phyloP scores from a whole-genome alignment of 2,888 invertebrate species.

The Onchidella celtica region DNA sequence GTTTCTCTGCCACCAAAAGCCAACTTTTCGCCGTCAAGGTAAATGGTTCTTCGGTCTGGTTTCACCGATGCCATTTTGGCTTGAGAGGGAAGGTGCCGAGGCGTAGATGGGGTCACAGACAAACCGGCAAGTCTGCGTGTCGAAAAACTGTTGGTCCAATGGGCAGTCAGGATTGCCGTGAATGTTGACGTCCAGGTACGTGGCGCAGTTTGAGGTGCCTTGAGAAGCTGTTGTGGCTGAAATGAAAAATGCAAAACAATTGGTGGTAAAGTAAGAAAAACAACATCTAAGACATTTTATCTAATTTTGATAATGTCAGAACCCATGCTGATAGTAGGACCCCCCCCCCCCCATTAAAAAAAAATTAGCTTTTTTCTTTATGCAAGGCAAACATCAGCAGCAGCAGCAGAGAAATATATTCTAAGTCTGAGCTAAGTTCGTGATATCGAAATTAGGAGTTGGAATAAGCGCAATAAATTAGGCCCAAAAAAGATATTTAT shows the following conservation, averaged over 20 bases:
- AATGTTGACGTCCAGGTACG: background rate
- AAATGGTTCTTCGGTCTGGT: background rate
- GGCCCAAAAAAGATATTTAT: too few species aligned
- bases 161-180: background rate
- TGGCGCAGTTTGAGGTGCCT: constrained; percentile 2
- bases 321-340: too few species aligned
- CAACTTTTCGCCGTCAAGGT: too few species aligned
- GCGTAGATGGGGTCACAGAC: background rate
- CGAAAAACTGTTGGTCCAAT: constrained; percentile 1
- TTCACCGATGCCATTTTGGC: background rate
- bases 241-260: background rate
- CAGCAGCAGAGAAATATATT: too few species aligned
- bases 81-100: background rate
- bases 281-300: background rate
- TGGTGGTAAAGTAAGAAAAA: background rate
- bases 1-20: too few species aligned
- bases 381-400: too few species aligned
- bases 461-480: too few species aligned
- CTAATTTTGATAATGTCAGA: background rate
- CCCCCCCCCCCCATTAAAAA: too few species aligned
- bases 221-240: background rate
- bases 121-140: constrained; percentile 22
- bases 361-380: too few species aligned
- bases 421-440: too few species aligned
- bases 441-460: too few species aligned